A percentile compares a stretch with the other conserved stretches of the same genome.
Conservation (phyloP, 2,888 invertebrate species). For the Rapana venosa region DNA sequence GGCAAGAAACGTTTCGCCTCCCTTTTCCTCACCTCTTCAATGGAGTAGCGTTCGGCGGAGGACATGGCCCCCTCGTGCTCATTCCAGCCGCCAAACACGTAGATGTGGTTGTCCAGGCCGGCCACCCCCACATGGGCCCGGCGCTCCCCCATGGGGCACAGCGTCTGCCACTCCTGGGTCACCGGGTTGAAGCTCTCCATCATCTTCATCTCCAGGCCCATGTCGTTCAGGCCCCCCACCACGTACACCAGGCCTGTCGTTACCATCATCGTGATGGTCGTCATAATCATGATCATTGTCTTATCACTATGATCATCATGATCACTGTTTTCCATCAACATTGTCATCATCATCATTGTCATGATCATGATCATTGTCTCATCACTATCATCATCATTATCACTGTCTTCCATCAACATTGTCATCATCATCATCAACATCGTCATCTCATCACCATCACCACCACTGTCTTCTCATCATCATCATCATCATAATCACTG, state of each 20-base stretch:
- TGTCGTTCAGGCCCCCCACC: constrained; percentile 86
- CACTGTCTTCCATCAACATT: constrained; percentile 81
- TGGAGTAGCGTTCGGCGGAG: constrained; percentile 90
- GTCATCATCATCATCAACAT: background rate
- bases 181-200: constrained; percentile 82
- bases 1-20: too few species aligned
- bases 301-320: background rate
- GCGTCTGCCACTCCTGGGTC: constrained; percentile 87
- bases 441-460: background rate
- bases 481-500: background rate
- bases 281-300: too few species aligned
- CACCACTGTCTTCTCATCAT: background rate
- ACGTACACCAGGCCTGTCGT: constrained; percentile 89
- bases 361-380: constrained; percentile 83
- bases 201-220: constrained; percentile 65
- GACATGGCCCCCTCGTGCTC: constrained; percentile 87
- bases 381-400: constrained; percentile 81
- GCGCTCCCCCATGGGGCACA: constrained; percentile 88
- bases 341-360: too few species aligned
- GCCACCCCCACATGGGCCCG: constrained; percentile 94
- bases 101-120: constrained; percentile 87
- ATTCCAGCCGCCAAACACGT: constrained; percentile 93
- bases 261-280: too few species aligned
- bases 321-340: background rate
- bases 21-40: constrained; percentile 84